These are phyloP conservation scores for Nibea albiflora DNA, from an alignment of 2,113 vertebrate species.

Conservation along the genomic window DNA sequence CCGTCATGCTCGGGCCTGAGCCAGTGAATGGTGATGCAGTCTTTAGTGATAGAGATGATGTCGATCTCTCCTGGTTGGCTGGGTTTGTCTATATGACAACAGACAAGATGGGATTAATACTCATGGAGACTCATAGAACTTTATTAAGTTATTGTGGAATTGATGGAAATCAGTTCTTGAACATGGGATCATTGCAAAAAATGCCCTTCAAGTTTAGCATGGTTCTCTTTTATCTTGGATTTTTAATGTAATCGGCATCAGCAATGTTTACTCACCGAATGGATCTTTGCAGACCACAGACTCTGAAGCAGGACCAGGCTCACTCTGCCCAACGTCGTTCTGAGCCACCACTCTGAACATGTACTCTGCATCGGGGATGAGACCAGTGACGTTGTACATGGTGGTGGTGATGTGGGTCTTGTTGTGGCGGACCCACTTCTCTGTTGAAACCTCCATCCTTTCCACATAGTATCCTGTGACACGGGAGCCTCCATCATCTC, in stretches of 20 bases:
- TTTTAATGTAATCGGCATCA: neutral
- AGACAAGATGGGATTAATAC: neutral
- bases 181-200: neutral
- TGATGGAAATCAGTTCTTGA: neutral
- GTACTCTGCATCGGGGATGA: slow-evolving; percentile 97
- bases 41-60: slow-evolving; percentile 94
- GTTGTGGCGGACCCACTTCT: slow-evolving; percentile 97
- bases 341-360: slow-evolving; percentile 96
- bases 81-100: slow-evolving; percentile 90
- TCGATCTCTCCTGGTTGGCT: slow-evolving; percentile 98
- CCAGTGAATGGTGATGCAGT: slow-evolving; percentile 97
- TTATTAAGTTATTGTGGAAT: neutral
- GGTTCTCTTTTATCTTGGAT: neutral
- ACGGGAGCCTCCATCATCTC: slow-evolving; percentile 96
- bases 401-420: slow-evolving; percentile 99
- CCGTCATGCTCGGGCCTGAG: slow-evolving; percentile 95
- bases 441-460: slow-evolving; percentile 94
- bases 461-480: slow-evolving; percentile 98
- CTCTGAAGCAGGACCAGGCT: slow-evolving; percentile 93
- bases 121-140: neutral
- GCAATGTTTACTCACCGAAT: slow-evolving; percentile 88
- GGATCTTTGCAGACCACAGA: slow-evolving; percentile 97
- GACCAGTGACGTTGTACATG: slow-evolving; percentile 95
- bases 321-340: slow-evolving; percentile 95
- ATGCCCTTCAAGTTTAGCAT: neutral